phyloP scores from a whole-genome alignment of 1,140 invertebrate species.

The Formica selysi region DNA sequence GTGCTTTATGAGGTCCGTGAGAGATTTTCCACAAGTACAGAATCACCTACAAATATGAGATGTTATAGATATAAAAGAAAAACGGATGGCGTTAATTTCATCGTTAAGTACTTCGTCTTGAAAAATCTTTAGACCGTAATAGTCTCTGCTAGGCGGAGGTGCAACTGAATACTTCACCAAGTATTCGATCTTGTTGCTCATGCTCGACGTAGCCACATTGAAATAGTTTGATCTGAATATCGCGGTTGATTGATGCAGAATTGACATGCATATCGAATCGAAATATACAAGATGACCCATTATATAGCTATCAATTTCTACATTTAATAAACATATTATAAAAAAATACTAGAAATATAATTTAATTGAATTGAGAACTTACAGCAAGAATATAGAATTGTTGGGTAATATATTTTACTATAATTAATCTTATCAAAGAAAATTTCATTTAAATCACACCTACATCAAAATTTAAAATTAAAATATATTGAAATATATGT shows the following conservation, averaged over 20 bases:
- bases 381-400: not conserved
- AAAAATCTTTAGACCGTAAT: slow-evolving; percentile 82
- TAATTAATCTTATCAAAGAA: not conserved
- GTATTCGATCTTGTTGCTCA: slow-evolving; percentile 73
- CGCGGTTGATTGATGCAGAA: not conserved
- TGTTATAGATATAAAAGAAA: slow-evolving; percentile 39
- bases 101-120: slow-evolving; percentile 75
- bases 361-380: not conserved
- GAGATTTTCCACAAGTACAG: slow-evolving; percentile 85
- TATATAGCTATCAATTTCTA: not conserved
- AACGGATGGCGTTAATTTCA: slow-evolving; percentile 27
- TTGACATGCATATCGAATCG: slow-evolving; percentile 28
- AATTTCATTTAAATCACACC: too few species aligned
- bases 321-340: not conserved
- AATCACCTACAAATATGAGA: slow-evolving; percentile 78
- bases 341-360: slow-evolving; percentile 1
- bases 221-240: slow-evolving; percentile 45
- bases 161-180: slow-evolving; percentile 84
- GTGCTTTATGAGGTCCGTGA: slow-evolving; percentile 82
- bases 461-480: not conserved
- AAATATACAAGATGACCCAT: not conserved
- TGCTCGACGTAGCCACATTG: slow-evolving; percentile 59
- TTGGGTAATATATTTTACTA: not conserved
- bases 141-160: slow-evolving; percentile 85
- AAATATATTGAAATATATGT: not conserved